Base-by-base conservation (phyloP, 2,797 vertebrate species). In the Cygnus olor region DNA sequence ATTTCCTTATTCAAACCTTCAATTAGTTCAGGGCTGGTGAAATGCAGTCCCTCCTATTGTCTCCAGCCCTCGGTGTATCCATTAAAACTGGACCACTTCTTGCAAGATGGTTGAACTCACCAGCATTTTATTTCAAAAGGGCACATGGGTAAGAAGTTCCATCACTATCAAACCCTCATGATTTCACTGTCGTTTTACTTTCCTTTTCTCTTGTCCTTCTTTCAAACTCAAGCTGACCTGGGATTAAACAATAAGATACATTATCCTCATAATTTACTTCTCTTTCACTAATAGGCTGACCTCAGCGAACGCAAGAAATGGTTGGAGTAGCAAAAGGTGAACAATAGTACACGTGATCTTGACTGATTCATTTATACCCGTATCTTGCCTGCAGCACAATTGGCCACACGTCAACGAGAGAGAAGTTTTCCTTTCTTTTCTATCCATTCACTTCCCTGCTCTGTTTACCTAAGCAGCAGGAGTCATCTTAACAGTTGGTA, bases 1-100 rank as follows among this genome's bases (percentile, higher is more conserved):
- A 92, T 82, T 83, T 85, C 45, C 32, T 69, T 76, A 92, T 82
- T 74, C 54, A 92, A 93, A 87, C 34, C 57, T 82, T 69, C 34
- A 78, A 54, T 70, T 90, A 72, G 42, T 92, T 94, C 30, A 83
- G 49, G 58, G 47, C 42, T 93, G 49, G 38, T 79, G 70, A 91
- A 89, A 80, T 40, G 47, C 32, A 86, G 20, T 73, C n/a, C 25
- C 71, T 80, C 24, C 19, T 68, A 17, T 74, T 88, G 49, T 80
- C 56, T 86, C 45, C 47, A 80, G 66, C 47, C 49, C 58, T 86
- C 1, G 0, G 25, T 42, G 22, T 36, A 25, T 61, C 63, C 22
- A 69, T 76, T 34, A 28, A 92, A 90, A 73, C 11, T 25, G 44
- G 79, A 34, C 20, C 5, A 21, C 7, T 3, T 85, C 76, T 81